These are phyloP conservation scores for Siniperca undulata DNA, from an alignment of 2,797 vertebrate species.

Conservation along the genomic window DNA sequence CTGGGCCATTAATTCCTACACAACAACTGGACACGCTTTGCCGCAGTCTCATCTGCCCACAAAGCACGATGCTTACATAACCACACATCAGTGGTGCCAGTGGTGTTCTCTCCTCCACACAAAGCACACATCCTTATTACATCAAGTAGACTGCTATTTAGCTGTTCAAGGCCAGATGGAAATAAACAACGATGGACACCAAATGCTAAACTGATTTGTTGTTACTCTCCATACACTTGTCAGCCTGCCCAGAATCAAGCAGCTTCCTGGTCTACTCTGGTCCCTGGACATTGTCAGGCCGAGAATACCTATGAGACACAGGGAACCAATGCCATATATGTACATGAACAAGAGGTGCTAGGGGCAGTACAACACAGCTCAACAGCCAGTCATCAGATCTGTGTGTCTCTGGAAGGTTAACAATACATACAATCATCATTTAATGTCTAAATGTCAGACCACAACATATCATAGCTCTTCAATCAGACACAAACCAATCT, in stretches of 20 bases:
- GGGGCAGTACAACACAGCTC: conserved; percentile 30
- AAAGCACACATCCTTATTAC: conserved; percentile 66
- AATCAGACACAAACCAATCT: conserved; percentile 1
- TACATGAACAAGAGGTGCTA: conserved; percentile 48
- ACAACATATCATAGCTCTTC: neutral
- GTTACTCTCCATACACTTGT: conserved; percentile 37
- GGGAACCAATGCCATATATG: conserved; percentile 71
- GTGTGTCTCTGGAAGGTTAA: conserved; percentile 26
- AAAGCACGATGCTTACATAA: conserved; percentile 78
- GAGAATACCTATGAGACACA: conserved; percentile 55
- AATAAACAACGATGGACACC: conserved; percentile 48
- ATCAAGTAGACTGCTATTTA: conserved; percentile 50
- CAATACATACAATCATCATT: conserved; percentile 3
- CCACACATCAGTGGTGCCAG: conserved; percentile 65
- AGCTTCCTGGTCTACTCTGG: conserved; percentile 45
- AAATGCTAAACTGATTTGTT: conserved; percentile 37
- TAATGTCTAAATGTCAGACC: conserved; percentile 20
- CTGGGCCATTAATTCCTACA: conserved; percentile 64
- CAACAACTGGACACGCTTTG: conserved; percentile 74
- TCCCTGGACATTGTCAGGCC: conserved; percentile 33
- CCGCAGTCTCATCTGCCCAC: conserved; percentile 77
- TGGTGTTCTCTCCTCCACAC: conserved; percentile 64
- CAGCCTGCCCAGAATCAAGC: conserved; percentile 50
- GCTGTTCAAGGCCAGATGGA: conserved; percentile 60
- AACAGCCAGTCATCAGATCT: conserved; percentile 25